Evolutionary conservation across 2,113 vertebrate species (phyloP).

Genomic region (Macroglossus sobrinus): DNA sequence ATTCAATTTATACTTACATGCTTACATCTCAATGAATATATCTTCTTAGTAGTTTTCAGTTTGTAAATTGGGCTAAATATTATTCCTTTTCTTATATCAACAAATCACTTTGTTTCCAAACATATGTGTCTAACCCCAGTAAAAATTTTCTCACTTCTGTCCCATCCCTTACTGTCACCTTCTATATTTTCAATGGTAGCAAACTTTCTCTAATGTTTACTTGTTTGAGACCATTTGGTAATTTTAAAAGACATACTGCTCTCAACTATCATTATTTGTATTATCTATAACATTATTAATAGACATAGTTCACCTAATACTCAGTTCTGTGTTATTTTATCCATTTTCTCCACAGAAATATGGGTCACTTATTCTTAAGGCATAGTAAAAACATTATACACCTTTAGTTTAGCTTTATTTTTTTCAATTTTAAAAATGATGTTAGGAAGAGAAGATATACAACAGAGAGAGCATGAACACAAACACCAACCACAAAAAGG

Average conservation of each 20-base stretch:
- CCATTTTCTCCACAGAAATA: background rate
- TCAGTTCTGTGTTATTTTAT: background rate
- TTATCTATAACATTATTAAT: background rate
- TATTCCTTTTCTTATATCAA: background rate
- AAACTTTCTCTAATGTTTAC: background rate
- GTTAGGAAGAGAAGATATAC: background rate
- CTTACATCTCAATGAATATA: background rate
- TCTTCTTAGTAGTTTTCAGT: background rate
- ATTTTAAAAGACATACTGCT: background rate
- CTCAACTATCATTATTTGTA: background rate
- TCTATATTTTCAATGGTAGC: background rate
- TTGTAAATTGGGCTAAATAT: background rate
- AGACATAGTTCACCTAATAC: background rate
- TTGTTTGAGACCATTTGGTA: background rate
- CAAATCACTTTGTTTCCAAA: background rate
- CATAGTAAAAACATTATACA: background rate
- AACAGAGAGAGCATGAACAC: background rate
- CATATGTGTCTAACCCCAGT: background rate
- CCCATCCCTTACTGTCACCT: background rate
- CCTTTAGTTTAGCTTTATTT: background rate
- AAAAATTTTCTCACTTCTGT: background rate
- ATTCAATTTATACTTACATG: background rate
- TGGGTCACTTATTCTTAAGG: background rate
- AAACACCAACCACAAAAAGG: background rate
- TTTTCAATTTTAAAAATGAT: background rate